These are phyloP conservation scores for Pipistrellus pipistrellus DNA, from an alignment of 2,797 vertebrate genomes.

Conservation along the genomic window DNA sequence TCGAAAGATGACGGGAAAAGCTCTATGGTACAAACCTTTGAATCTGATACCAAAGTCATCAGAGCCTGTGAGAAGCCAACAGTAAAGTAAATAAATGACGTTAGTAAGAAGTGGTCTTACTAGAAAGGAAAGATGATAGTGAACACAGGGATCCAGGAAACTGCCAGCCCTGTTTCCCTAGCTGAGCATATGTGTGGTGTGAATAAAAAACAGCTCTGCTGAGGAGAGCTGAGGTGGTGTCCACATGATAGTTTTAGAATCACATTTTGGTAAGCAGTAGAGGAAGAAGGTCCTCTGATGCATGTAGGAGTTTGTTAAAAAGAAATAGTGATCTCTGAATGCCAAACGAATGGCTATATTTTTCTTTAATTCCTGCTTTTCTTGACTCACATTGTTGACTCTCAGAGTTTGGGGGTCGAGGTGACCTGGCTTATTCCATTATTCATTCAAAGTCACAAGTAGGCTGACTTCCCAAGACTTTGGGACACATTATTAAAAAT, in stretches of 20 bases:
- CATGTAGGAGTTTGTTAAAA: not conserved
- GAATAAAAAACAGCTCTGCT: not conserved
- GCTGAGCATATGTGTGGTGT: not conserved
- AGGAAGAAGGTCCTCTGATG: not conserved
- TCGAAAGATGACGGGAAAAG: not conserved
- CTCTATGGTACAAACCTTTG: not conserved
- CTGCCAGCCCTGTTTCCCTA: not conserved
- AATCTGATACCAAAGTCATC: not conserved
- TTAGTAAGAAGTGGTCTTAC: not conserved
- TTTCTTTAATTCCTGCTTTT: not conserved
- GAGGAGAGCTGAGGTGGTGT: not conserved
- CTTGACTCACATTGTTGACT: slow-evolving; percentile 5
- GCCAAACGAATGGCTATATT: not conserved
- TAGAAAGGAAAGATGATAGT: not conserved
- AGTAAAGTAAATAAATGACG: not conserved
- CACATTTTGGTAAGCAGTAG: not conserved
- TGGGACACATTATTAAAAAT: not conserved
- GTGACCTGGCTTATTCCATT: not conserved
- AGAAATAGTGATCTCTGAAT: not conserved
- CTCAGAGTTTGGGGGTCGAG: not conserved
- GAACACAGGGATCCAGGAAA: not conserved
- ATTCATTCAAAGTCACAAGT: not conserved
- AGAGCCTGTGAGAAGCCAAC: not conserved
- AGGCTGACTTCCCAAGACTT: not conserved
- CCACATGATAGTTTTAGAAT: not conserved